These are phyloP conservation scores for Trididemnum miniatum DNA, from an alignment of 23 tunicate genomes.

Conservation along the genomic window DNA sequence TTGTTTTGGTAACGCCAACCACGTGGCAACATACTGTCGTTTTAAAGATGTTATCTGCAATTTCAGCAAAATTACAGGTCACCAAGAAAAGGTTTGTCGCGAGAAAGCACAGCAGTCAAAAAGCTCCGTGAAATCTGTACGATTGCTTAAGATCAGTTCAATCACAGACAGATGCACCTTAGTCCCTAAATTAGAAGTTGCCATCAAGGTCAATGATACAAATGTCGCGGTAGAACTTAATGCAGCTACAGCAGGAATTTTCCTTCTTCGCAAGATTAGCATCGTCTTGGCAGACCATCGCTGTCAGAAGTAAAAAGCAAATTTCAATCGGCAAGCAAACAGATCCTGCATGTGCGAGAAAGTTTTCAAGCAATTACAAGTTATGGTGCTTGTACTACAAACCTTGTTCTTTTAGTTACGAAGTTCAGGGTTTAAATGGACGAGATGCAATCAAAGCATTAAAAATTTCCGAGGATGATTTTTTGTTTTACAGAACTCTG, in stretches of 20 bases:
- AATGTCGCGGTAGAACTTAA: not conserved
- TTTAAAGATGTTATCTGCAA: not conserved
- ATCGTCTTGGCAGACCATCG: not conserved
- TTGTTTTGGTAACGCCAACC: not conserved
- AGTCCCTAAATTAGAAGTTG: not conserved
- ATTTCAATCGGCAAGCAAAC: not conserved
- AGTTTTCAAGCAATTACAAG: not conserved
- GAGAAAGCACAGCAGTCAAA: not conserved
- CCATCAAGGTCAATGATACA: not conserved
- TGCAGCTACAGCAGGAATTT: not conserved
- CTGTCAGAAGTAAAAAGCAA: not conserved
- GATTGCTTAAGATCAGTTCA: not conserved
- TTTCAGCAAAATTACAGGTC: slow-evolving; percentile 2
- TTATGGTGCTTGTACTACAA: not conserved
- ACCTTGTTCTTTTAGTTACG: too few relatives aligned
- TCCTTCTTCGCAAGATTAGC: not conserved
- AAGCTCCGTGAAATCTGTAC: not conserved
- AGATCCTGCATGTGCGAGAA: not conserved
- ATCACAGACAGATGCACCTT: not conserved
- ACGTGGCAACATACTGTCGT: not conserved
- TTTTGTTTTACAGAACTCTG: too few relatives aligned
- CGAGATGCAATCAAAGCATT: too few relatives aligned
- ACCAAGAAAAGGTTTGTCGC: not conserved
- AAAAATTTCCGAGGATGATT: too few relatives aligned
- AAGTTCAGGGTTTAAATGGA: too few relatives aligned